Evolutionary conservation across 2,888 invertebrate species (phyloP), one percentile per base, ranked within the genome.

Genomic region (Tachina lurida): DNA sequence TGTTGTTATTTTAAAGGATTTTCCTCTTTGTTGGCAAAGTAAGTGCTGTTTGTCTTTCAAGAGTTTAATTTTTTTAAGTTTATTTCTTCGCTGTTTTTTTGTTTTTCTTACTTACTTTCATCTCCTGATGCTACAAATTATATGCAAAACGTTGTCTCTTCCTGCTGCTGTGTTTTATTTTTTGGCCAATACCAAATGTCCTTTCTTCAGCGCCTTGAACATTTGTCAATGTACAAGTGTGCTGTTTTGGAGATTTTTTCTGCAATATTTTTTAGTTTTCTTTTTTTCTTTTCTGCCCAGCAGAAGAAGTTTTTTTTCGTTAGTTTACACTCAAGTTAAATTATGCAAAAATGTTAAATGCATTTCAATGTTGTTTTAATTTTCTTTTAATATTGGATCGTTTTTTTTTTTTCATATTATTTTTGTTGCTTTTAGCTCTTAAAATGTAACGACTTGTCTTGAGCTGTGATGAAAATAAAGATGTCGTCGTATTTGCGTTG

Each of bases 1-100:
- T 90, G 89, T 89, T 91, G 90, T 91, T 90, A 90, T 91, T 91
- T 89, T 90, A 89, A 89, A 88, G 89, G 91, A 91, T 91, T 91
- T 91, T 91, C 90, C 89, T 90, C 91, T 91, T 90, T 91, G 90
- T 88, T 90, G 90, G 89, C 78, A 82, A 87, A 87, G 87, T 81
- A 80, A 83, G 83, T 70, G 79, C 77, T 84, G 79, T 76, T 31
- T 86, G 80, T 81, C 68, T 75, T 86, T 85, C 74, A 79, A 49
- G 19, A 17, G 45, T 10, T 41, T 71, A 10, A 58, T 80, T 68
- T 68, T 56, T 31, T 63, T 65, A 39, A 60, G 10, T 52, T 74
- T 52, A 8, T 31, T 43, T 73, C 41, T 58, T 82, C 9, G 41
- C 60, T 43, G 49, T 56, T 83, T 73, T 17, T 52, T 70, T n/a